Evolutionary conservation across 2,113 vertebrate species (phyloP).

Genomic region (Pelobates fuscus): DNA sequence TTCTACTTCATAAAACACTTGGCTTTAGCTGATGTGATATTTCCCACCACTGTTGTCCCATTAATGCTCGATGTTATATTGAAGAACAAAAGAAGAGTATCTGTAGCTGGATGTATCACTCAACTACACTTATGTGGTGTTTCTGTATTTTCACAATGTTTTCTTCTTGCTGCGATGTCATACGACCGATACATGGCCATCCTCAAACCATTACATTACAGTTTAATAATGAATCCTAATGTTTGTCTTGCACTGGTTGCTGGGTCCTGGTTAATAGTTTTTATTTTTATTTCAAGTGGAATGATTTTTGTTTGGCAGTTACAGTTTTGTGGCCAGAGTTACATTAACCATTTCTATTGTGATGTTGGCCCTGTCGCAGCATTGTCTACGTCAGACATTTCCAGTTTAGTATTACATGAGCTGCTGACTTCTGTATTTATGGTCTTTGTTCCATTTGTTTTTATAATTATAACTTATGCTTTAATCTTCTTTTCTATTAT

Average conservation of each 20-base stretch:
- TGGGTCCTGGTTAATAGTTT: constrained; percentile 47
- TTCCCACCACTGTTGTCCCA: constrained; percentile 42
- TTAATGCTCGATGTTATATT: constrained; percentile 49
- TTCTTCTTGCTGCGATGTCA: constrained; percentile 52
- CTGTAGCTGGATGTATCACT: constrained; percentile 43
- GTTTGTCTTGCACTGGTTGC: constrained; percentile 28
- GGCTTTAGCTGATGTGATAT: constrained; percentile 49
- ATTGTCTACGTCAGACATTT: constrained; percentile 52
- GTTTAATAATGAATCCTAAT: constrained; percentile 41
- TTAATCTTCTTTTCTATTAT: constrained; percentile 49
- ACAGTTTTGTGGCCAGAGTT: constrained; percentile 54
- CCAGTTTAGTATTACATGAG: constrained; percentile 47
- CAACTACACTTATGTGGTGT: constrained; percentile 52
- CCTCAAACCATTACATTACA: constrained; percentile 45
- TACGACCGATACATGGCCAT: constrained; percentile 54
- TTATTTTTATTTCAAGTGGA: constrained; percentile 38
- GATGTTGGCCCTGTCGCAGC: constrained; percentile 52
- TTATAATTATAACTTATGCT: constrained; percentile 55
- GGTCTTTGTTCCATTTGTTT: constrained; percentile 55
- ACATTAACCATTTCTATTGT: constrained; percentile 54
- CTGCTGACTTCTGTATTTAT: constrained; percentile 47
- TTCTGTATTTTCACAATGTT: constrained; percentile 45
- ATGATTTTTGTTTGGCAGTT: constrained; percentile 36
- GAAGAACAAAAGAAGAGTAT: constrained; percentile 16
- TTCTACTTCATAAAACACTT: constrained; percentile 55